These are phyloP conservation scores for Zoanthus gigantus DNA, from an alignment of 92 coral and sea anemone genomes.

Conservation along the genomic window DNA sequence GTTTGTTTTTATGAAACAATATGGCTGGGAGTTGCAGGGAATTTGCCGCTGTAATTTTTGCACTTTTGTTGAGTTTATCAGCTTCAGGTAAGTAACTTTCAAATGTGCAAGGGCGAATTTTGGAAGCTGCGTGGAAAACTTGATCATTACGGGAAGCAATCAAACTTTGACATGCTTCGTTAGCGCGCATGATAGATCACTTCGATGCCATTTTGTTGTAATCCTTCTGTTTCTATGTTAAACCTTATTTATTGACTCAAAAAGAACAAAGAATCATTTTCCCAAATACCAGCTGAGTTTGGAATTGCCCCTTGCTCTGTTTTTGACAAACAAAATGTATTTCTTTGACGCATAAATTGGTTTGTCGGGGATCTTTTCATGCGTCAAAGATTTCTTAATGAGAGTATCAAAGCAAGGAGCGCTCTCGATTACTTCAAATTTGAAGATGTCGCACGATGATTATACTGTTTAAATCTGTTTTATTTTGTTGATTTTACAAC, in stretches of 20 bases:
- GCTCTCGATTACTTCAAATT: background rate
- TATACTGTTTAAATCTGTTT: too few species aligned
- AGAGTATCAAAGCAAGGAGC: background rate
- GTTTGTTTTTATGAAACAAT: background rate
- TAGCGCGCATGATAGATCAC: background rate
- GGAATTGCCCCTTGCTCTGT: too few species aligned
- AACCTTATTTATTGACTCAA: background rate
- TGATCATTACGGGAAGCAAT: background rate
- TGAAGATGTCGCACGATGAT: background rate
- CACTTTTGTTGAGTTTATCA: background rate
- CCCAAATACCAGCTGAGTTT: background rate
- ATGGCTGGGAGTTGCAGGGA: conserved; percentile 16
- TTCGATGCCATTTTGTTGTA: background rate
- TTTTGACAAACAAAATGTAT: too few species aligned
- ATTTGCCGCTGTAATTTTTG: background rate
- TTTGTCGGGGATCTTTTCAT: background rate
- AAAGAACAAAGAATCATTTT: background rate
- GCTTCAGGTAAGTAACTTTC: background rate
- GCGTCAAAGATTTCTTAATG: background rate
- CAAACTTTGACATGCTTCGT: conserved; percentile 1
- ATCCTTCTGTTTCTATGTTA: background rate
- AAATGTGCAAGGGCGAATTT: background rate
- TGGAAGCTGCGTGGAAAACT: background rate
- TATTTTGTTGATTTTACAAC: background rate
- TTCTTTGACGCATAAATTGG: background rate